These are phyloP conservation scores for Argyrosomus japonicus DNA, from an alignment of 2,113 vertebrate genomes.

Conservation along the genomic window DNA sequence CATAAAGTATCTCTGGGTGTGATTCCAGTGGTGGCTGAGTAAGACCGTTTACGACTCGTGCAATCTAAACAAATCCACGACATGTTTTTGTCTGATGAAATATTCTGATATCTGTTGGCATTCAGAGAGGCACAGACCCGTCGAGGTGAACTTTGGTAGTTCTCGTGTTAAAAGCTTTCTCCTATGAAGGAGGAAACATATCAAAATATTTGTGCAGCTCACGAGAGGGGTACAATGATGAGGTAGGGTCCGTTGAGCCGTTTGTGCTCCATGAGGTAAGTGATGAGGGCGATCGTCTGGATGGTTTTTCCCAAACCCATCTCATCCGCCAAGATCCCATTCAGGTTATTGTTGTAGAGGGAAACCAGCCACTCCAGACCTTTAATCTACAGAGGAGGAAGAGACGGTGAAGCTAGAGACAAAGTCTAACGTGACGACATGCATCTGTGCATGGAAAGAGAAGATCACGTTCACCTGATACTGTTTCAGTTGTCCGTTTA, in stretches of 20 bases:
- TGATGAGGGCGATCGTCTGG: constrained; percentile 97
- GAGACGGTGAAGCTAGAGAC: background rate
- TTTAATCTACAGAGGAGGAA: constrained; percentile 85
- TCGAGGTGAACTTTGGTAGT: too few species aligned
- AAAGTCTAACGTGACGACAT: background rate
- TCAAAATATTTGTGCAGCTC: constrained; percentile 55
- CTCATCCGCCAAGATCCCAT: constrained; percentile 96
- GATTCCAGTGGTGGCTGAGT: too few species aligned
- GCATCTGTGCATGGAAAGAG: background rate
- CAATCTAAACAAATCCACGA: too few species aligned
- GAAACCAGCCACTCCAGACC: constrained; percentile 97
- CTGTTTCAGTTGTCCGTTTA: constrained; percentile 96
- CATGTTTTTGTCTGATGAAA: too few species aligned
- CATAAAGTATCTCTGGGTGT: too few species aligned
- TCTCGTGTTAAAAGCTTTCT: background rate
- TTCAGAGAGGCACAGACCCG: too few species aligned
- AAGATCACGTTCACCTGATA: constrained; percentile 86
- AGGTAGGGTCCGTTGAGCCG: constrained; percentile 98
- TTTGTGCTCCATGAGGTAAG: constrained; percentile 99
- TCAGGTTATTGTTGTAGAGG: constrained; percentile 97
- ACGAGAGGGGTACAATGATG: constrained; percentile 99
- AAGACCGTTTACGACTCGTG: too few species aligned
- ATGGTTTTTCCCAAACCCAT: constrained; percentile 98
- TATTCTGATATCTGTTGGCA: too few species aligned
- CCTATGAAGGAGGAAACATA: background rate